Evolutionary conservation across 2,113 vertebrate species (phyloP), one percentile per base, ranked within the genome.

Genomic region (Holacanthus passer): DNA sequence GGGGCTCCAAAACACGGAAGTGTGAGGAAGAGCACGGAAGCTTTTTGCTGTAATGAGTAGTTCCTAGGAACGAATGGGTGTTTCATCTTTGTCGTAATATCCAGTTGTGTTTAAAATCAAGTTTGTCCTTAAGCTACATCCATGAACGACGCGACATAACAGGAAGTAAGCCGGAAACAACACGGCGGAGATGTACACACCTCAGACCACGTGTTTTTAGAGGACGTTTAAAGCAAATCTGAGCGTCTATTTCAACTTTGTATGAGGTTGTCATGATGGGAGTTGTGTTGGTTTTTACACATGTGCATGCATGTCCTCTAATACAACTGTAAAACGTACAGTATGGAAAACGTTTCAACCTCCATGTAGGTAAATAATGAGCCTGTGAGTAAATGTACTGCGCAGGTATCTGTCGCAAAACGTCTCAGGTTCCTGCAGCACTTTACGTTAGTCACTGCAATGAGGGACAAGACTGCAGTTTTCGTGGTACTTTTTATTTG

Each of bases 361-460:
- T 48, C 22, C 16, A 10, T 22, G 29, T 0, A 53, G 10, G 76
- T 62, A 12, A 17, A 19, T 27, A 65, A 32, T 3, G 5, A 53
- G 12, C 19, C 14, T 2, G 11, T 22, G 55, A 48, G 37, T 60
- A 27, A 13, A 53, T 0, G 35, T 11, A 7, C 56, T 1, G 11
- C 5, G 14, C 19, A 7, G 1, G 39, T 9, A 22, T 10, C 77
- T 93, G 94, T 93, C 92, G 93, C 74, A 90, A 93, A 65, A 90
- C 31, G 50, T 72, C 63, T 77, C 43, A 39, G 35, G 5, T 41
- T 11, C 3, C 20, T 29, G 22, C 10, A 32, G 47, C 78, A 31
- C 2, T 92, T 94, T 92, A 93, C 91, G 91, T 29, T 64, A 84
- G 66, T 22, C 14, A 16, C 8, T 71, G 87, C 83, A 85, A 91